A percentile compares a stretch with the other conserved stretches of the same genome.
phyloP scores from a whole-genome alignment of 2,888 invertebrate genomes.

The Osmoderma eremita region DNA sequence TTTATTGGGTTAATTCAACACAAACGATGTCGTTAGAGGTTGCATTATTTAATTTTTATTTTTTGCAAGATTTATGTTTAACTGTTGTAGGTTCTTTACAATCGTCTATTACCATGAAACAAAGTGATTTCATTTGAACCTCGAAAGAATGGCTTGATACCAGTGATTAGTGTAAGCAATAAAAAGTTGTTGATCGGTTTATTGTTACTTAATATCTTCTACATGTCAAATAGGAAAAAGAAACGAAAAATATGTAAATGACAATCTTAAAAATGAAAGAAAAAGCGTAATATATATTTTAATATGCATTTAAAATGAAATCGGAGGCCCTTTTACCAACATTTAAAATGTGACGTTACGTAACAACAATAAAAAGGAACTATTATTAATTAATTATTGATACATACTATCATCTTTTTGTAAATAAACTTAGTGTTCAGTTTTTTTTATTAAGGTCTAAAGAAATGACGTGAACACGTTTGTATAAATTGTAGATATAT shows the following conservation, averaged over 20 bases:
- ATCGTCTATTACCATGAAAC: too few relatives aligned
- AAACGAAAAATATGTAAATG: slow-evolving; percentile 10
- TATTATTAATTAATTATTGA: neutral
- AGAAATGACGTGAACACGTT: slow-evolving; percentile 7
- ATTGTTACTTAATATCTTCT: slow-evolving; percentile 15
- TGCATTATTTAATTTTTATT: too few relatives aligned
- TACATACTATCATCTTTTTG: neutral
- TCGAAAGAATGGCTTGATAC: slow-evolving; percentile 10
- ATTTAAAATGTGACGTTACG: slow-evolving; percentile 33
- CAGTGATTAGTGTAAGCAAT: slow-evolving; percentile 33
- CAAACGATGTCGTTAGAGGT: too few relatives aligned
- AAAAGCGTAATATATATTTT: slow-evolving; percentile 26
- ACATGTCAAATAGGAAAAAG: slow-evolving; percentile 11
- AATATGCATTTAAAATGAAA: slow-evolving; percentile 22
- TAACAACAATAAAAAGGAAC: slow-evolving; percentile 3
- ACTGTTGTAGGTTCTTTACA: too few relatives aligned
- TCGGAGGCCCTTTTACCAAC: slow-evolving; percentile 34
- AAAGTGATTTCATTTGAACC: slow-evolving; percentile 14
- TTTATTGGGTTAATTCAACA: too few relatives aligned
- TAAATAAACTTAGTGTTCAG: neutral
- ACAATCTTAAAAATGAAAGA: too few relatives aligned
- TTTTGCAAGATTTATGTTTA: too few relatives aligned
- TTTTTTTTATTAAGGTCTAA: neutral
- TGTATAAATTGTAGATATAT: slow-evolving; percentile 44
- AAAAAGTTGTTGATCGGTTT: slow-evolving; percentile 19